Conservation (phyloP, 2,797 vertebrate genomes). For the Taeniopygia guttata region DNA sequence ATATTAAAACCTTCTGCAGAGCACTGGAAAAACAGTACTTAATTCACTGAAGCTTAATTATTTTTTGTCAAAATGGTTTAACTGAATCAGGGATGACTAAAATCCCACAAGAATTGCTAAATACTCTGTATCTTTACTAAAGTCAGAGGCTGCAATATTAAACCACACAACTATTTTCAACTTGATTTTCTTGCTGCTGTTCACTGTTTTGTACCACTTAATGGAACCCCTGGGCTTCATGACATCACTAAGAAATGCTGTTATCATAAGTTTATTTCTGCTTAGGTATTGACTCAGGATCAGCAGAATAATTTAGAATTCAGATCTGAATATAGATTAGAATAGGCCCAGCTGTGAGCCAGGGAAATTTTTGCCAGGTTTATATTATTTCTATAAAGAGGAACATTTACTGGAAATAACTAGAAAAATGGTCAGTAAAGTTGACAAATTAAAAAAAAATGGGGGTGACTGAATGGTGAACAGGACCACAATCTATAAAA, state of each 20-base stretch:
- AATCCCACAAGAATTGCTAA: slow-evolving; percentile 28
- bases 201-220: not conserved
- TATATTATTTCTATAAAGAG: not conserved
- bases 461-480: not conserved
- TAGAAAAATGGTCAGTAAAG: not conserved
- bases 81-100: slow-evolving; percentile 37
- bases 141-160: not conserved
- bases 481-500: not conserved
- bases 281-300: not conserved
- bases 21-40: not conserved
- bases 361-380: not conserved
- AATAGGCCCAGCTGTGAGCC: not conserved
- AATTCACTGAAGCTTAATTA: slow-evolving; percentile 9
- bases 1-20: slow-evolving; percentile 8
- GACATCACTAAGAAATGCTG: not conserved
- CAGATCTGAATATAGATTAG: not conserved
- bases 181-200: not conserved
- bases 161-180: not conserved
- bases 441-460: not conserved
- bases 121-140: not conserved
- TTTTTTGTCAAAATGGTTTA: slow-evolving; percentile 30
- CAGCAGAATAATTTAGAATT: not conserved
- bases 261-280: not conserved
- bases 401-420: not conserved
- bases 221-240: not conserved